Evolutionary conservation across 2,113 vertebrate species (phyloP).

Genomic region (Diadophis punctatus): DNA sequence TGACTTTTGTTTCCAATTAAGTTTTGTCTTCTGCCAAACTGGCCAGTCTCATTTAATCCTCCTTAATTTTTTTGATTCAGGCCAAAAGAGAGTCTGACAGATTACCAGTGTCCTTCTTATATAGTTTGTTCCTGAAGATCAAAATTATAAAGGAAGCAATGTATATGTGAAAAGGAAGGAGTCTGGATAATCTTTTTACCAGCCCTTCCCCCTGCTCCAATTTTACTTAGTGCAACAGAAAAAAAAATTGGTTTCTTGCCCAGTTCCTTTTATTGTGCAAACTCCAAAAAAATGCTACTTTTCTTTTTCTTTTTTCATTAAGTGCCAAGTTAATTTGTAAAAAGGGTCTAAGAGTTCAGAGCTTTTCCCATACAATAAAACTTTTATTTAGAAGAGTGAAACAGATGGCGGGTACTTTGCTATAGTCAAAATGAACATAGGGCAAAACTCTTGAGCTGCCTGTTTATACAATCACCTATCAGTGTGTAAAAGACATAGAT

Average conservation of each 20-base stretch:
- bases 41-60: neutral
- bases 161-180: neutral
- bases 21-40: neutral
- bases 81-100: neutral
- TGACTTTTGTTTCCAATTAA: neutral
- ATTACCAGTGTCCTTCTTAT: neutral
- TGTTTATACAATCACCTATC: slow-evolving; percentile 4
- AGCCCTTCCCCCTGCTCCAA: neutral
- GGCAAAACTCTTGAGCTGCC: neutral
- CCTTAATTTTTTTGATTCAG: neutral
- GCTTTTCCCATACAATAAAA: slow-evolving; percentile 15
- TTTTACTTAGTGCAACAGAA: neutral
- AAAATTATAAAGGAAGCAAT: neutral
- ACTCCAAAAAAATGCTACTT: slow-evolving; percentile 17
- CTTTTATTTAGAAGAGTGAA: slow-evolving; percentile 20
- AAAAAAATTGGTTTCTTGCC: neutral
- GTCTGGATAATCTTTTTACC: neutral
- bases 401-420: slow-evolving; percentile 14
- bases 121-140: neutral
- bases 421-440: neutral
- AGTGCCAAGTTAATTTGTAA: slow-evolving; percentile 24
- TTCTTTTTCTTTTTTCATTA: neutral
- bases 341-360: slow-evolving; percentile 11
- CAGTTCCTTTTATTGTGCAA: neutral
- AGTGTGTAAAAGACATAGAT: neutral